Base-by-base conservation (phyloP, 2,797 vertebrate genomes). In the Fratercula arctica region DNA sequence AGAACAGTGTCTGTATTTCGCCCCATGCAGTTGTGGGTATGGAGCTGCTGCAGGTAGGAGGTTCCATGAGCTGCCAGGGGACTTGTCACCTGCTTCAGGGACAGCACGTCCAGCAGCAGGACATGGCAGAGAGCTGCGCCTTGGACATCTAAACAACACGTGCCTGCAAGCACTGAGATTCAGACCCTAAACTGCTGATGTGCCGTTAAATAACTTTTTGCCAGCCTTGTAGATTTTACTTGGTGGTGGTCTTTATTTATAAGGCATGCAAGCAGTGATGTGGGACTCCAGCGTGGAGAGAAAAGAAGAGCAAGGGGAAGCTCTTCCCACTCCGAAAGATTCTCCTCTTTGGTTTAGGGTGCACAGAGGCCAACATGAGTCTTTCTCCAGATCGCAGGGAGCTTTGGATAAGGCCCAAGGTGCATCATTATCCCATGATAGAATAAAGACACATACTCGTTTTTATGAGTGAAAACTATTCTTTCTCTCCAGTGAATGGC, bases 381-480 rank as follows among this genome's bases (percentile, higher is more conserved):
- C 85, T 94, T 94, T 76, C 91, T 90, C 82, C 0, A 3, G 89
- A 88, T 94, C 96, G 93, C 93, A 95, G 85, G 87, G 76, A 87
- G 73, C 89, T 93, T 97, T 96, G 96, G 96, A 97, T 96, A 95
- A 92, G 89, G 91, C 89, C 87, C 95, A 96, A 93, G 93, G 95
- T 96, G 82, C 92, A 95, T 96, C 94, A 94, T 96, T 96, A 96
- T 94, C 93, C 96, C 93, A 92, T 88, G 92, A 85, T 85, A 94
- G 94, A 96, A 92, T 96, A 96, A 95, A 96, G 91, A 86, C 92
- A 91, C 91, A 85, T 82, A 93, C 79, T 91, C 29, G 1, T 74
- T 97, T 95, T 96, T 91, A 94, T 96, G 93, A 96, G 94, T 70
- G 89, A 91, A 95, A 96, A 96, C 95, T 89, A 61, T 95, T 95